A percentile compares a stretch with the other conserved stretches of the same genome.
phyloP scores from a whole-genome alignment of 2,797 vertebrate genomes.

The Serranus cabrilla region DNA sequence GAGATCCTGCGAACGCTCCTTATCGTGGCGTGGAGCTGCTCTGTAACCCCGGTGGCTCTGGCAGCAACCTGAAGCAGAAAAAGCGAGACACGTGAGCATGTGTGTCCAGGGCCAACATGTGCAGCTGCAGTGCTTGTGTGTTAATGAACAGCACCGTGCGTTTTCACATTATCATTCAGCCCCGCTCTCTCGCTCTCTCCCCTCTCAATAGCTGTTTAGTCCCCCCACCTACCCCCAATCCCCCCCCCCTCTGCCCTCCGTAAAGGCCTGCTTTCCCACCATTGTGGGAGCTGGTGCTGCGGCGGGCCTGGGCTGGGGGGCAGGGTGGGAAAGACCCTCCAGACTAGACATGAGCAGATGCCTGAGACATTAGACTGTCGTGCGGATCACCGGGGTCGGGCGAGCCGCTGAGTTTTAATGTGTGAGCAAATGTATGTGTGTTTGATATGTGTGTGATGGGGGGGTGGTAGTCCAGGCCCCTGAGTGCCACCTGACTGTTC shows the following conservation, averaged over 20 bases:
- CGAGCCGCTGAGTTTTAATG: slow-evolving; percentile 90
- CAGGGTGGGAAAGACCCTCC: slow-evolving; percentile 88
- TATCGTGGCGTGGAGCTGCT: slow-evolving; percentile 50
- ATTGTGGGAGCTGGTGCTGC: slow-evolving; percentile 87
- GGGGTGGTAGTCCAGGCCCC: slow-evolving; percentile 55
- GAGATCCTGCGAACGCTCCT: slow-evolving; percentile 6
- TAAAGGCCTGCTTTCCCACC: slow-evolving; percentile 93
- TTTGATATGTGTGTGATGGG: slow-evolving; percentile 80
- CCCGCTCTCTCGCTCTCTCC: slow-evolving; percentile 73
- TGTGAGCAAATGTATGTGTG: slow-evolving; percentile 83
- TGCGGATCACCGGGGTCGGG: slow-evolving; percentile 90
- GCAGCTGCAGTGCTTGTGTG: slow-evolving; percentile 93
- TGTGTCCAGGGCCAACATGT: slow-evolving; percentile 82
- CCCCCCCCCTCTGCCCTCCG: slow-evolving; percentile 79
- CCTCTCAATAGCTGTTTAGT: slow-evolving; percentile 94
- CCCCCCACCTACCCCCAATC: slow-evolving; percentile 63
- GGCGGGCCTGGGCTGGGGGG: slow-evolving; percentile 81
- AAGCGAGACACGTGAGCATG: slow-evolving; percentile 70
- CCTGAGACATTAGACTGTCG: slow-evolving; percentile 95
- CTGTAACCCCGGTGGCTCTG: slow-evolving; percentile 79
- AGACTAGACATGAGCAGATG: slow-evolving; percentile 97
- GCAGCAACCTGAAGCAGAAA: slow-evolving; percentile 65
- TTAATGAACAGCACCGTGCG: slow-evolving; percentile 86
- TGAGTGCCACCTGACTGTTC: slow-evolving; percentile 90
- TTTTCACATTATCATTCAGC: slow-evolving; percentile 93